Base-by-base conservation (phyloP, 2,113 vertebrate species). In the Sorex fumeus region DNA sequence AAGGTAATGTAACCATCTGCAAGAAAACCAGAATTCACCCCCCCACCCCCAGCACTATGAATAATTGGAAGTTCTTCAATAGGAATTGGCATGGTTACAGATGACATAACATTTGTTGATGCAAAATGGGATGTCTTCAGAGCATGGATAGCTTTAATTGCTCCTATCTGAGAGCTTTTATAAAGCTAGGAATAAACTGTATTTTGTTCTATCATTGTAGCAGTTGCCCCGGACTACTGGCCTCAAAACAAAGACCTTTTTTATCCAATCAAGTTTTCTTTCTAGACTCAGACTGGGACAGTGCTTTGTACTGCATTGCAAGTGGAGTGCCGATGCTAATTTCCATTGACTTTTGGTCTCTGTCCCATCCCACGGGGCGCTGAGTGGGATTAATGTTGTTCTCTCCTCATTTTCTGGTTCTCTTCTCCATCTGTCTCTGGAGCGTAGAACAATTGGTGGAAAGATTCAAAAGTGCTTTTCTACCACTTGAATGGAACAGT, bases 101-200 rank as follows among this genome's bases (percentile, higher is more conserved):
- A 95, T 94, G 88, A 94, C 47, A 47, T 82, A 90, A 86, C 93
- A 88, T 96, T 96, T 94, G 88, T 95, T 94, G 92, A 79, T 95
- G 32, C 82, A 90, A 95, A 96, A 91, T 93, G 50, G 77, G 25
- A 23, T 85, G 83, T 96, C 88, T 88, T 92, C 80, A 93, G 82
- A 53, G 88, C 90, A 64, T 4, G 82, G 85, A 76, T 60, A 43
- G 79, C 47, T 95, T 93, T 95, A 95, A 40, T 94, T 94, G 91
- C 88, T 90, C 66, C 19, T 47, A 40, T 71, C 70, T 3, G 7
- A 67, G 64, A 83, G 79, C 36, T 57, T 89, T 90, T 80, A 76
- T 67, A 87, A 93, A 78, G 71, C 70, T 10, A 25, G 27, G 12
- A 88, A 76, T 90, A 82, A 90, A 40, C 70, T 84, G 8, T n/a